phyloP scores from a whole-genome alignment of 2,797 vertebrate species.

The Anguilla pacifica region DNA sequence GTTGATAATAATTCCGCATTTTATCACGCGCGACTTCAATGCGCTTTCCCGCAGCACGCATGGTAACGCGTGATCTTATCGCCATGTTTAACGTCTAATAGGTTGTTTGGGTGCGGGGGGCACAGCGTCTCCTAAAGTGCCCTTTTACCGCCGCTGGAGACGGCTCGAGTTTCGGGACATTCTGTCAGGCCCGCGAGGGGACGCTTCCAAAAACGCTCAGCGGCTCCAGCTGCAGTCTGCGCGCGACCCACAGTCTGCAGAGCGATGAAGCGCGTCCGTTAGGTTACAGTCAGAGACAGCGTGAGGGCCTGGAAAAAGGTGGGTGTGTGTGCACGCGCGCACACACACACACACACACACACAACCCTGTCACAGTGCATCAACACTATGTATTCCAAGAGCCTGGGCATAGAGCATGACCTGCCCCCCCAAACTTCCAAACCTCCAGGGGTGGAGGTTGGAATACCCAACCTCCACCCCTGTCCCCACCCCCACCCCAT shows the following conservation, averaged over 20 bases:
- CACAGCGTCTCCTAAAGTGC: slow-evolving; percentile 63
- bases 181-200: slow-evolving; percentile 54
- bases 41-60: neutral
- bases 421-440: neutral
- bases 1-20: neutral
- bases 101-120: slow-evolving; percentile 57
- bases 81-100: slow-evolving; percentile 44
- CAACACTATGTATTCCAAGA: neutral
- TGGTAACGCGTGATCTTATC: slow-evolving; percentile 37
- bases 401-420: neutral
- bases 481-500: neutral
- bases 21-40: neutral
- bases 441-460: too few relatives aligned
- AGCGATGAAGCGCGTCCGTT: slow-evolving; percentile 57
- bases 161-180: slow-evolving; percentile 68
- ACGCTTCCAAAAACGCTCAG: slow-evolving; percentile 59
- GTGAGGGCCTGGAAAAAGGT: slow-evolving; percentile 42
- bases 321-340: slow-evolving; percentile 53
- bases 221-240: slow-evolving; percentile 67
- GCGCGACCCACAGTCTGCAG: slow-evolving; percentile 70
- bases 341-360: slow-evolving; percentile 27
- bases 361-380: slow-evolving; percentile 37
- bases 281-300: slow-evolving; percentile 60
- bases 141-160: slow-evolving; percentile 59
- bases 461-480: neutral